These are phyloP conservation scores for Eupithecia inturbata DNA, from an alignment of 2,888 invertebrate species.

Conservation along the genomic window DNA sequence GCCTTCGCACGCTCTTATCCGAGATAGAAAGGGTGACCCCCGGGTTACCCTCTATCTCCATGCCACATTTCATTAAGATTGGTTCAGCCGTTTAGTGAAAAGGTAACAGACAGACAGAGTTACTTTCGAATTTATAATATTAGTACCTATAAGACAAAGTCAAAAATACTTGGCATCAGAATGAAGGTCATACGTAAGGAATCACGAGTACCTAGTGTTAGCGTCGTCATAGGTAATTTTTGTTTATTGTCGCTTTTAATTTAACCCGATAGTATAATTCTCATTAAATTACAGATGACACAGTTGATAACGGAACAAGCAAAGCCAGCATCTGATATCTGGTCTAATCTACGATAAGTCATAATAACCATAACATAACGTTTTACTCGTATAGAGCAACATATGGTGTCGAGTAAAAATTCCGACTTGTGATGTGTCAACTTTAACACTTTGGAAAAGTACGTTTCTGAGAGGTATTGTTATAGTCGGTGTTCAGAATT, in stretches of 20 bases:
- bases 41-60: no score
- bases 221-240: background rate
- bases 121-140: no score
- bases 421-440: background rate
- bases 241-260: conserved; percentile 8
- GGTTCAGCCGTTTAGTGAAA: no score
- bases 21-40: no score
- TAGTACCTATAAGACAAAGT: no score
- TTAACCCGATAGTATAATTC: conserved; percentile 10
- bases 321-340: background rate
- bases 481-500: no score
- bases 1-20: no score
- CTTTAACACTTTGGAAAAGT: conserved; percentile 1
- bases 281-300: background rate
- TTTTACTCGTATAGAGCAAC: background rate
- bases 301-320: background rate
- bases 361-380: background rate
- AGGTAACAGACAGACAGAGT: no score
- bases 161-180: background rate
- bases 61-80: no score
- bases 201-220: background rate
- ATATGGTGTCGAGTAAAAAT: background rate
- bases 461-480: background rate
- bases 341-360: conserved; percentile 2
- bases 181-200: background rate